A percentile compares a stretch with the other conserved stretches of the same genome.
Evolutionary conservation across 1,140 invertebrate species (phyloP).

Genomic region (Apis mellifera): Amel_HAv3.1 CM009935.2:3271001-3271500

Average conservation of each 20-base stretch:
- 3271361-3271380: neutral
- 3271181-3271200: constrained; percentile 9
- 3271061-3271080: neutral
- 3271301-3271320: neutral
- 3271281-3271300: constrained; percentile 17
- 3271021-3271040: no score
- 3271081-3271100: neutral
- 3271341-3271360: constrained; percentile 22
- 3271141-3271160: neutral
- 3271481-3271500: constrained; percentile 24
- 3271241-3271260: constrained; percentile 14
- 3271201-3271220: constrained; percentile 27
- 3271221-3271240: constrained; percentile 18
- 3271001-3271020: no score
- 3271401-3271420: no score
- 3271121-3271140: neutral
- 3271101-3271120: neutral
- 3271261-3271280: constrained; percentile 19
- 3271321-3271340: constrained; percentile 35
- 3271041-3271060: neutral
- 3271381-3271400: neutral
- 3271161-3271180: neutral
- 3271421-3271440: no score
- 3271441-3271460: constrained; percentile 20
- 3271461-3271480: neutral